These are phyloP conservation scores for Hucho hucho DNA, from an alignment of 2,113 vertebrate species.

Conservation along the genomic window DNA sequence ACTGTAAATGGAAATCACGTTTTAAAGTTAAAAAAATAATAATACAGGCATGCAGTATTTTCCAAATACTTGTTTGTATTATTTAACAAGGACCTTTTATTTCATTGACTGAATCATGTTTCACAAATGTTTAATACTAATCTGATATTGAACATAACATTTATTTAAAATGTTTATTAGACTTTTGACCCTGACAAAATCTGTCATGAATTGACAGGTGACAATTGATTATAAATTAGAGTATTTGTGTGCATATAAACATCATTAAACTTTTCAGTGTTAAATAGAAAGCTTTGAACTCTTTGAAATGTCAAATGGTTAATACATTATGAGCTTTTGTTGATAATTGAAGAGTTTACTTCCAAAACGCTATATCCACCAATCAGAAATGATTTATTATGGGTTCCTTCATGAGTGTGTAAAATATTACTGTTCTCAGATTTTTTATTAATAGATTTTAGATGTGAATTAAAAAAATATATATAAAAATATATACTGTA, in stretches of 20 bases:
- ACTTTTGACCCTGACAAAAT: constrained; percentile 10
- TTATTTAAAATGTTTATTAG: neutral
- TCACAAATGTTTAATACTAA: neutral
- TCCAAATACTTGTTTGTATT: neutral
- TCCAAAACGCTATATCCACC: too few species aligned
- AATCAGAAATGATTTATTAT: too few species aligned
- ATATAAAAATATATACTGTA: too few species aligned
- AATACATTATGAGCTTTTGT: too few species aligned
- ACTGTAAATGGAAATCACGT: neutral
- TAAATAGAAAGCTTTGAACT: constrained; percentile 23
- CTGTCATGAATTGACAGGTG: constrained; percentile 44
- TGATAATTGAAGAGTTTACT: too few species aligned
- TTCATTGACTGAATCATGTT: neutral
- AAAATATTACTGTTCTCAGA: too few species aligned
- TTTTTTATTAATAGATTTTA: too few species aligned
- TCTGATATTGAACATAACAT: neutral
- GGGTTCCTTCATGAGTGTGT: too few species aligned
- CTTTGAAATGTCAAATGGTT: too few species aligned
- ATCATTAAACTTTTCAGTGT: constrained; percentile 38
- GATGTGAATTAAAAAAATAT: too few species aligned
- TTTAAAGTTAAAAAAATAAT: neutral
- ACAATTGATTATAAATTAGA: constrained; percentile 35
- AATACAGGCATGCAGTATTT: neutral
- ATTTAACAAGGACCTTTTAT: neutral
- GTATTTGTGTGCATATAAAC: constrained; percentile 43